Evolutionary conservation across 2,113 vertebrate species (phyloP), one percentile per base, ranked within the genome.

Genomic region (Rhipidura dahli): DNA sequence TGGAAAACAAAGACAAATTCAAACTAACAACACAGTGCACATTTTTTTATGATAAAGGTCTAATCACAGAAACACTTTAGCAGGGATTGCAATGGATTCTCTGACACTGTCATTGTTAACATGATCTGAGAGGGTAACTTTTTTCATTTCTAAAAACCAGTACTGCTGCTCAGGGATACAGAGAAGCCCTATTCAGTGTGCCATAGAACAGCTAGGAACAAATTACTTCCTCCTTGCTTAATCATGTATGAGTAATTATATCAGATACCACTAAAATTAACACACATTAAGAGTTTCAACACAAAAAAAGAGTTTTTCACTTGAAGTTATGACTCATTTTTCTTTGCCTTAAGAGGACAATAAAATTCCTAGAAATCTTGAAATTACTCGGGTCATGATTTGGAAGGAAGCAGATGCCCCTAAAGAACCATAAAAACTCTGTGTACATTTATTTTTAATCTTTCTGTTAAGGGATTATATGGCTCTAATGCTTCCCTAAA

Each of bases 291-390:
- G 42, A 6, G 4, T 37, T 94, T 64, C 28, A 7, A 72, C 6
- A 16, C 45, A 56, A 22, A 66, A 80, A 77, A 57, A 1, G 33
- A 27, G n/a, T 59, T 45, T 69, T 40, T 69, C 31, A 33, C 15
- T 66, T 77, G 33, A 50, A 53, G 6, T 22, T 14, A 68, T 30
- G 21, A 6, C 10, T 37, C 71, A 40, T 44, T 61, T 88, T 91
- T 60, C 26, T 8, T 50, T 66, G 13, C 4, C 23, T 66, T 47
- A n/a, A 68, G 40, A 87, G 5, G 19, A 56, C 23, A 64, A 35
- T 23, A 94, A 66, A 30, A 60, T 51, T 92, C 45, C 61, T 37
- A 73, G 30, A 86, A 89, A 77, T 81, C 18, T 69, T 83, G 20
- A 88, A 76, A 83, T 83, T 71, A 87, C 10, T 71, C 59, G 59